A percentile compares a stretch with the other conserved stretches of the same genome.
phyloP scores from a whole-genome alignment of 2,888 invertebrate species.

The Diplazon laetatorius region DNA sequence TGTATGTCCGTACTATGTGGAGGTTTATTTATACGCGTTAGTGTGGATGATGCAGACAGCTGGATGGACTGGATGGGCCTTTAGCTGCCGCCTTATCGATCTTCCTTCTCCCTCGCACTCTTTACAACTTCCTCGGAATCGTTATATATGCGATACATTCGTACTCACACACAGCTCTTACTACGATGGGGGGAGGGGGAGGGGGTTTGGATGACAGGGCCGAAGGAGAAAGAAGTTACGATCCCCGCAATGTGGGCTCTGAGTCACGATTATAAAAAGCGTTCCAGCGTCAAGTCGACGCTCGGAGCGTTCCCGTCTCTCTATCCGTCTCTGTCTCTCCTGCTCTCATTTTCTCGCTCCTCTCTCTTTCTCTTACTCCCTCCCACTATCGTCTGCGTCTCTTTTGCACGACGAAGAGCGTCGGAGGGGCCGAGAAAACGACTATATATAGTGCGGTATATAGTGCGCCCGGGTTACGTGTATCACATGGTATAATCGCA shows the following conservation, averaged over 20 bases:
- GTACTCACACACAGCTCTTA: neutral
- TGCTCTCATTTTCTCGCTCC: neutral
- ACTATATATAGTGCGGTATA: neutral
- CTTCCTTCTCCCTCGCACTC: slow-evolving; percentile 33
- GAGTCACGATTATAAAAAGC: slow-evolving; percentile 68
- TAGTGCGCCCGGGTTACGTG: slow-evolving; percentile 31
- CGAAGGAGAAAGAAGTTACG: slow-evolving; percentile 55
- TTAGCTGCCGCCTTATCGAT: slow-evolving; percentile 58
- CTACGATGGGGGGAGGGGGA: too few relatives aligned
- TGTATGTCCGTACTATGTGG: too few relatives aligned
- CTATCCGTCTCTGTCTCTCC: neutral
- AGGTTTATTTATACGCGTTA: slow-evolving; percentile 16
- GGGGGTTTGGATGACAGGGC: slow-evolving; percentile 14
- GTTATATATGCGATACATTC: neutral
- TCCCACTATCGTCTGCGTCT: too few relatives aligned
- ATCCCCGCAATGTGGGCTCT: slow-evolving; percentile 56
- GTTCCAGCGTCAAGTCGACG: slow-evolving; percentile 59
- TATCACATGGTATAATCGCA: slow-evolving; percentile 31
- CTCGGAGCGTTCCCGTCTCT: slow-evolving; percentile 37
- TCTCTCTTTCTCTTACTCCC: too few relatives aligned
- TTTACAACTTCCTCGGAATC: neutral
- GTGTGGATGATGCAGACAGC: slow-evolving; percentile 40
- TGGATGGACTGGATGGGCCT: slow-evolving; percentile 34
- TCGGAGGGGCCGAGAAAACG: neutral
- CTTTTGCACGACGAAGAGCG: too few relatives aligned